Evolutionary conservation across 1,140 invertebrate genomes (phyloP).

Genomic region (Drosophila eugracilis): DNA sequence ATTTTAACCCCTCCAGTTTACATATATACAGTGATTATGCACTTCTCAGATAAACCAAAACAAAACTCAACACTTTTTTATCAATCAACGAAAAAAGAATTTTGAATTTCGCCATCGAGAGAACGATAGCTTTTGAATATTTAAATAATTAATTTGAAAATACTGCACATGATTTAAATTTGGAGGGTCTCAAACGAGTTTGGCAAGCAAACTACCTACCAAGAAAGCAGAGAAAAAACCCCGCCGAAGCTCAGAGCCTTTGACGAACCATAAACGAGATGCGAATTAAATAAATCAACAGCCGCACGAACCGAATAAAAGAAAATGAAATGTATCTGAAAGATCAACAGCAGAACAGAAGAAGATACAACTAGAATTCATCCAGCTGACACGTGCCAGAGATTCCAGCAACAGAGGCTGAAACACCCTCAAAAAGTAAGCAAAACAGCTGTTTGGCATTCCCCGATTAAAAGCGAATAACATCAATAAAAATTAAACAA

Average conservation of each 20-base stretch:
- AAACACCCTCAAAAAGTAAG: conserved; percentile 17
- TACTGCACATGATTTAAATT: conserved; percentile 50
- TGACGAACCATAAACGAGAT: conserved; percentile 60
- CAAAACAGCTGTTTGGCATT: conserved; percentile 63
- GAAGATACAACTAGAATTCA: conserved; percentile 37
- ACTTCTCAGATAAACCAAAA: conserved; percentile 6
- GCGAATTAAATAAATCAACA: conserved; percentile 60
- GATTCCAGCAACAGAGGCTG: conserved; percentile 13
- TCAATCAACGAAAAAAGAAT: conserved; percentile 10
- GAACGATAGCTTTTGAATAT: conserved; percentile 21
- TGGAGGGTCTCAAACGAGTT: conserved; percentile 42
- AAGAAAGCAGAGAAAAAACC: too few relatives aligned
- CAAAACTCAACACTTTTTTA: conserved; percentile 7
- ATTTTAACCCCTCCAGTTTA: neutral
- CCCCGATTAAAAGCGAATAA: conserved; percentile 47
- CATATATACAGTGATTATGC: conserved; percentile 2
- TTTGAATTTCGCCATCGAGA: conserved; percentile 16
- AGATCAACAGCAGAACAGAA: conserved; percentile 32
- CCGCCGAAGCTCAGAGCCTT: conserved; percentile 10
- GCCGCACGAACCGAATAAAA: conserved; percentile 22
- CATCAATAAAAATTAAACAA: conserved; percentile 44
- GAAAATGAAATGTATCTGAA: conserved; percentile 16
- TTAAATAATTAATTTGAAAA: conserved; percentile 48
- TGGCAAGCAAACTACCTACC: conserved; percentile 34
- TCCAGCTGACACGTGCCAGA: conserved; percentile 58